These are phyloP conservation scores for Datnioides undecimradiatus DNA, from an alignment of 2,113 vertebrate genomes.

Conservation along the genomic window DNA sequence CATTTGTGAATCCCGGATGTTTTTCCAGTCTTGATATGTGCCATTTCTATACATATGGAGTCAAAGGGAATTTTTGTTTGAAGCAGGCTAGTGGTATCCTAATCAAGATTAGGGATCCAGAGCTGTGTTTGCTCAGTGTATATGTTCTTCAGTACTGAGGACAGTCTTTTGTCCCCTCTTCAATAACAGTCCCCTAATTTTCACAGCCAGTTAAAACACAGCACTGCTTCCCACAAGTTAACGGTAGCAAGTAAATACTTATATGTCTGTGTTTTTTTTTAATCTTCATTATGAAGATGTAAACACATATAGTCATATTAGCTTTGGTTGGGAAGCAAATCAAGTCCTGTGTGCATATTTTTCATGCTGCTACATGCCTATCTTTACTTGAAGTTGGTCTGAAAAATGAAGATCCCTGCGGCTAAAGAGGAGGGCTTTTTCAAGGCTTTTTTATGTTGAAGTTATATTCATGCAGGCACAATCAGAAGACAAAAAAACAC, in stretches of 20 bases:
- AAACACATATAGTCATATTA: conserved; percentile 48
- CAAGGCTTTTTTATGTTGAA: conserved; percentile 35
- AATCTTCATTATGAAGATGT: conserved; percentile 17
- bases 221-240: background rate
- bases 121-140: conserved; percentile 29
- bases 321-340: conserved; percentile 66
- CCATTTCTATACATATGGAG: conserved; percentile 60
- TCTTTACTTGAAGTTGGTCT: conserved; percentile 74
- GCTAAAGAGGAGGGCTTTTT: conserved; percentile 70
- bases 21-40: conserved; percentile 67
- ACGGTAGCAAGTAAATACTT: background rate
- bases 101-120: conserved; percentile 64
- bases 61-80: conserved; percentile 50
- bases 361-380: conserved; percentile 85
- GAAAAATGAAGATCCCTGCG: conserved; percentile 74
- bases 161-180: conserved; percentile 10
- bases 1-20: conserved; percentile 76
- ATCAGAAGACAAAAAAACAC: conserved; percentile 23
- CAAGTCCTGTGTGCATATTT: conserved; percentile 82
- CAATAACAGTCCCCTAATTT: background rate
- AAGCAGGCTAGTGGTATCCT: conserved; percentile 61
- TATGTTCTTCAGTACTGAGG: conserved; percentile 14
- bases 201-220: background rate
- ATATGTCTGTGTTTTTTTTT: background rate
- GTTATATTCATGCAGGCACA: conserved; percentile 48